Evolutionary conservation across 1,140 invertebrate genomes (phyloP), one percentile per base, ranked within the genome.

Genomic region (Gryon sp.): DNA sequence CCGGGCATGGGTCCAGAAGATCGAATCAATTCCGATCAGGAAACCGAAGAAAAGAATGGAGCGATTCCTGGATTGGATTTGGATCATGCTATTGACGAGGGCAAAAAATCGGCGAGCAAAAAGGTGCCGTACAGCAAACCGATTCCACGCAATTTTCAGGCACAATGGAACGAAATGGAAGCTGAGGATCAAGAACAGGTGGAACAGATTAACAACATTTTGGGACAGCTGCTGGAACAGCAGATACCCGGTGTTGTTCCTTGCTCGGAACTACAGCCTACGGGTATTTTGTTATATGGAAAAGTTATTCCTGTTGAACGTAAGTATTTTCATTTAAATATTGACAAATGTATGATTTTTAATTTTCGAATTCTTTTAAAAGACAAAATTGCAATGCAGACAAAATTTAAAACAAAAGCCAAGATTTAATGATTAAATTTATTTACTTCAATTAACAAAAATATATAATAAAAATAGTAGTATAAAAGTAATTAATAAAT

Each of bases 1-100:
- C 97, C 97, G 34, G 98, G 98, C 19, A 97, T 98, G 96, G 97
- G 97, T 12, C 94, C 97, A 12, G 97, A 98, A 84, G 96, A 97
- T 82, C 93, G 93, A 87, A 94, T 96, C 0, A 95, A 96, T 79
- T 75, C 88, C 81, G 72, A 91, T 80, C n/a, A 84, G 62, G 81
- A 90, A 80, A 53, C 76, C 55, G 77, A 90, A 70, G 81, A 90
- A 9, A 84, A 86, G 73, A 80, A 80, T 45, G 63, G 76, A 57
- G 84, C 66, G 36, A 98, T 98, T 84, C 96, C 96, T 38, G 96
- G 96, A 12, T 88, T 98, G 7, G 96, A 98, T 88, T 91, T 96
- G 77, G 94, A 95, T 82, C 91, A 92, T 20, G 91, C 89, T n/a
- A 90, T 90, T 18, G 92, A 92, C 79, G 91, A 93, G 28, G 94